phyloP scores from a whole-genome alignment of 2,888 invertebrate species.

The Agelastica alni region DNA sequence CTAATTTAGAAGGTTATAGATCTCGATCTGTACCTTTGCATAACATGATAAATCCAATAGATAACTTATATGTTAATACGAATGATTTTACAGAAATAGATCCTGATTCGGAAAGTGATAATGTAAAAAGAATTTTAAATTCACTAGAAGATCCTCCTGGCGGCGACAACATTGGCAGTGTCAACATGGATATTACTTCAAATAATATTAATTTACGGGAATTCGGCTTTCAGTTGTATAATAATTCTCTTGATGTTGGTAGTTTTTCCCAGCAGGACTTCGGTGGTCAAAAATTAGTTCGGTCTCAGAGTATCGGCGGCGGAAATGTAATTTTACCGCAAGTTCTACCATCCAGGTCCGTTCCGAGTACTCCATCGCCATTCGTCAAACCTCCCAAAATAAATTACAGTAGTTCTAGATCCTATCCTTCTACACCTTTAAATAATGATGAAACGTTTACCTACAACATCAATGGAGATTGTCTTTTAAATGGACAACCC shows the following conservation, averaged over 20 bases:
- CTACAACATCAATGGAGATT: conserved; percentile 52
- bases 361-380: conserved; percentile 66
- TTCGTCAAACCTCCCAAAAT: conserved; percentile 53
- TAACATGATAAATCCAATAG: conserved; percentile 35
- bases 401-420: conserved; percentile 62
- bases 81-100: conserved; percentile 72
- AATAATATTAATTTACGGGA: conserved; percentile 40
- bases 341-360: conserved; percentile 64
- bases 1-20: conserved; percentile 53
- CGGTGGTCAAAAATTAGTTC: conserved; percentile 15
- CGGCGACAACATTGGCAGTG: conserved; percentile 42
- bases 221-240: conserved; percentile 37
- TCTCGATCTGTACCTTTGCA: conserved; percentile 77
- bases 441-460: conserved; percentile 53
- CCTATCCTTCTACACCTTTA: conserved; percentile 77
- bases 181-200: conserved; percentile 39
- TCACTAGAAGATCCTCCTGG: conserved; percentile 61
- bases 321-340: neutral
- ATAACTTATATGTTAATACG: conserved; percentile 14
- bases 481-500: conserved; percentile 55
- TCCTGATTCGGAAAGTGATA: conserved; percentile 64
- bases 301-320: conserved; percentile 43
- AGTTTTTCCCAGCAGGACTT: conserved; percentile 21
- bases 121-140: conserved; percentile 68
- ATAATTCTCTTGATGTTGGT: neutral